Evolutionary conservation across 2,113 vertebrate genomes (phyloP).

Genomic region (Misgurnus anguillicaudatus): DNA sequence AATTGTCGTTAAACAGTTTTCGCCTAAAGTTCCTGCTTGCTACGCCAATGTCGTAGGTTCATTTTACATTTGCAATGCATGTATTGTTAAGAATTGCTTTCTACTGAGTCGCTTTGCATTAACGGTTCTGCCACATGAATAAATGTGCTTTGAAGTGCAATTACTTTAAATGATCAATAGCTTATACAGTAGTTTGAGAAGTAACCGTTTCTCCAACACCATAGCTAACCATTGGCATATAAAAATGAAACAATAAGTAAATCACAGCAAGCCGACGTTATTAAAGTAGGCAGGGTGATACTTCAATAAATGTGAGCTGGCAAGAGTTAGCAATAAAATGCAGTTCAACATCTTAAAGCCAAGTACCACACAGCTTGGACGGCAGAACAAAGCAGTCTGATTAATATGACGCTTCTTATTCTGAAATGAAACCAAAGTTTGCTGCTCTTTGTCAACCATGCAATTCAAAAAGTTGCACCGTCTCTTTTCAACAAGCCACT

Average conservation of each 20-base stretch:
- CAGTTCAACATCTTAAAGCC: slow-evolving; percentile 7
- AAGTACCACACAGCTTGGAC: background rate
- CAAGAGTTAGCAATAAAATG: background rate
- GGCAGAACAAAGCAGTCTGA: background rate
- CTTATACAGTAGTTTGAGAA: background rate
- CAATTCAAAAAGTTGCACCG: background rate
- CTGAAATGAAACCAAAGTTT: background rate
- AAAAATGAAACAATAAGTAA: slow-evolving; percentile 5
- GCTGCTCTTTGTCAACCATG: background rate
- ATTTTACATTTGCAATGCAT: too few species aligned
- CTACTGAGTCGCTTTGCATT: too few species aligned
- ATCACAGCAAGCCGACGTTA: background rate
- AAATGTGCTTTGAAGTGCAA: too few species aligned
- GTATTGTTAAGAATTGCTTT: too few species aligned
- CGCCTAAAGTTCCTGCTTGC: too few species aligned
- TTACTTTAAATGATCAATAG: background rate
- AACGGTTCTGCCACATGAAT: too few species aligned
- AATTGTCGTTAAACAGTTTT: too few species aligned
- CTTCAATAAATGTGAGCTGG: slow-evolving; percentile 6
- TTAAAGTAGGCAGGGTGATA: background rate
- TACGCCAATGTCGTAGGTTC: too few species aligned
- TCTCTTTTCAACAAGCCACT: too few species aligned
- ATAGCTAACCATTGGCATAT: background rate
- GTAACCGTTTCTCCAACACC: background rate
- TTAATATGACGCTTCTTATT: background rate